These are phyloP conservation scores for Tachypleus tridentatus DNA, from an alignment of 1,140 invertebrate genomes.

Conservation along the genomic window DNA sequence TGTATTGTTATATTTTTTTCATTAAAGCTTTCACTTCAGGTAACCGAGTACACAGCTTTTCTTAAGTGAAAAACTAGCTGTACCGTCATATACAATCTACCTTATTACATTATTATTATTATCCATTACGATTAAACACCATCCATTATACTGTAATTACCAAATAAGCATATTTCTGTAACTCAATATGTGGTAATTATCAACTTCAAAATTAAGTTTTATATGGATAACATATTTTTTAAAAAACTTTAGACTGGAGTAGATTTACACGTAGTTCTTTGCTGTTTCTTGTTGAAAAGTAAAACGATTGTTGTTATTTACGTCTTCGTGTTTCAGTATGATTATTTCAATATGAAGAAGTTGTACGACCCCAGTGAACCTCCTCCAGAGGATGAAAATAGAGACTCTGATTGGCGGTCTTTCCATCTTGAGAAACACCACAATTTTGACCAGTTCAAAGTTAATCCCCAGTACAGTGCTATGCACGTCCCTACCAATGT, in stretches of 20 bases:
- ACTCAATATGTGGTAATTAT: constrained; percentile 12
- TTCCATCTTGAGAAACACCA: constrained; percentile 37
- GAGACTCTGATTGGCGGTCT: constrained; percentile 43
- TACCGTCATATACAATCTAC: too few species aligned
- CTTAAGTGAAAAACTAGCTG: too few species aligned
- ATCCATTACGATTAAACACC: too few species aligned
- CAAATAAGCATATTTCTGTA: neutral
- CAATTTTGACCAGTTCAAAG: constrained; percentile 64
- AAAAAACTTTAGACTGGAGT: neutral
- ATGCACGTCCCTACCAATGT: constrained; percentile 92
- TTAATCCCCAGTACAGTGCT: constrained; percentile 69
- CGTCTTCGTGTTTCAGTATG: constrained; percentile 7
- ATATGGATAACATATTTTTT: neutral
- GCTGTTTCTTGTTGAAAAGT: neutral
- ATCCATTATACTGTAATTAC: too few species aligned
- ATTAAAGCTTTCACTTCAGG: too few species aligned
- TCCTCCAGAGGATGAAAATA: constrained; percentile 6
- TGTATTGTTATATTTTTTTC: too few species aligned
- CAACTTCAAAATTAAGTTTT: neutral
- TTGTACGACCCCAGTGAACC: constrained; percentile 6
- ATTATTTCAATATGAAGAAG: constrained; percentile 15
- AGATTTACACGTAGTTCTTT: neutral
- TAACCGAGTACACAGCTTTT: too few species aligned
- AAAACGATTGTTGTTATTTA: neutral
- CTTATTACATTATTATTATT: too few species aligned